Conservation (phyloP, 2,797 vertebrate species). For the Pangasius macronema region DNA sequence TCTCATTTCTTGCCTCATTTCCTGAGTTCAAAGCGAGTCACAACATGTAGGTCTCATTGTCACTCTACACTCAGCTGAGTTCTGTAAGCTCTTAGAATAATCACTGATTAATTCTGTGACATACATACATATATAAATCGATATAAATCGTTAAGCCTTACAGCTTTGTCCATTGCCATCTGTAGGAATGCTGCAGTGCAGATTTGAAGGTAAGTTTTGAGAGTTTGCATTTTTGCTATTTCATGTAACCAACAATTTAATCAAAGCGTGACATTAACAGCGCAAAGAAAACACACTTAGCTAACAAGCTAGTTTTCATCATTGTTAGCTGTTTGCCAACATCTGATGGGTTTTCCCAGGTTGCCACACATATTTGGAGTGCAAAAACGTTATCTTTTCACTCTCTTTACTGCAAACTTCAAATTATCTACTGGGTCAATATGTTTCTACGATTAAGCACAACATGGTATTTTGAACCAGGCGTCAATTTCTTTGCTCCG, state of each 20-base stretch:
- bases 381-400: background rate
- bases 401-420: background rate
- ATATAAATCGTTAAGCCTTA: background rate
- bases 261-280: background rate
- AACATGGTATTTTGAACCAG: background rate
- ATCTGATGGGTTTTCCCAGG: background rate
- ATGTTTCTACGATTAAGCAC: background rate
- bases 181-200: background rate
- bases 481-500: background rate
- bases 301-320: background rate
- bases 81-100: background rate
- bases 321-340: background rate
- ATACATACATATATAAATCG: too few species aligned
- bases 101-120: background rate
- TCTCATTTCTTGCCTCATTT: conserved; percentile 18
- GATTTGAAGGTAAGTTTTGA: background rate
- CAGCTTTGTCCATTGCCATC: background rate
- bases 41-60: background rate
- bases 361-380: background rate
- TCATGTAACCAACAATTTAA: background rate
- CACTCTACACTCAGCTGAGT: background rate
- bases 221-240: background rate
- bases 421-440: background rate
- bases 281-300: background rate
- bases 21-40: background rate